Evolutionary conservation across 2,113 vertebrate genomes (phyloP), one percentile per base, ranked within the genome.

Genomic region (Hippocampus barbouri): DNA sequence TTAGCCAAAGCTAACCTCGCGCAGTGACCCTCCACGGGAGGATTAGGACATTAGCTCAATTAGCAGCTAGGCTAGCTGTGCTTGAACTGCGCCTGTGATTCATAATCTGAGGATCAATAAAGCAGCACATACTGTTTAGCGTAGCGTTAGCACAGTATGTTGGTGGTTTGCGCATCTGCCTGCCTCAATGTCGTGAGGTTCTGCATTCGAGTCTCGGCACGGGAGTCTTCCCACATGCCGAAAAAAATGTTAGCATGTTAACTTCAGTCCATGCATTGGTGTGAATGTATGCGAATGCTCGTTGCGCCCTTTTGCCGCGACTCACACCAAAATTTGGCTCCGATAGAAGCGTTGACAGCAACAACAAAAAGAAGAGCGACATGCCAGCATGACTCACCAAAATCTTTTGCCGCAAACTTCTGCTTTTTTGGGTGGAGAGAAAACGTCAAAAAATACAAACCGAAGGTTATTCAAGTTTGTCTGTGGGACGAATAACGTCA

Each of bases 401-500:
- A 65, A 68, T 59, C 79, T 82, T 68, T 77, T 71, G 69, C n/a
- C 45, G 76, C 73, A 74, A 68, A 83, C 82, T 91, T 92, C 90
- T 89, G 72, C 82, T 89, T 91, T 80, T 74, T 63, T 73, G 20
- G 75, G 71, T 83, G 72, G 79, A 81, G 68, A 87, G 83, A 85
- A 61, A 82, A 69, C 70, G 63, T 23, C 71, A 75, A 79, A 38
- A 80, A 83, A 83, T 67, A 77, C 40, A 65, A 63, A 56, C n/a
- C 15, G 21, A 2, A 0, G 67, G 53, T 81, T 88, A 85, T 89
- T 89, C 86, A 75, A 79, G 77, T 74, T 76, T 79, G 74, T 79
- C 83, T 81, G 81, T 70, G 75, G 87, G 89, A 86, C 79, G 79
- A 61, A 74, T 86, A 73, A 89, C 86, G 84, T 91, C 89, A 90